Base-by-base conservation (phyloP, 2,888 invertebrate genomes). In the Andrena haemorrhoa region DNA sequence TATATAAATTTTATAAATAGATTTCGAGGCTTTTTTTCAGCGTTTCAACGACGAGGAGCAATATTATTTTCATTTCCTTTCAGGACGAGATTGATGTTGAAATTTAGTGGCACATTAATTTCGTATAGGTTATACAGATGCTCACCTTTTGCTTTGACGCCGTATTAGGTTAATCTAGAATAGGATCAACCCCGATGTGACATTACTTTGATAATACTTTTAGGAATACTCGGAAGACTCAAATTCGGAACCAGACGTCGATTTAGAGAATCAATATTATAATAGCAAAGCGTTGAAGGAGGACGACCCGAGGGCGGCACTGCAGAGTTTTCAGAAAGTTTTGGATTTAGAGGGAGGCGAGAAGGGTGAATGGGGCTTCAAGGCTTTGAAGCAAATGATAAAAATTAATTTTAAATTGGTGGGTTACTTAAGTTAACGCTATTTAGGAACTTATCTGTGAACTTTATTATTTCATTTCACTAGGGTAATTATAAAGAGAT, bases 281-380 rank as follows among this genome's bases (percentile, higher is more conserved):
- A 99, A 99, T 94, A 99, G 99, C 88, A 99, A 99, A 95, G 98
- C 99, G 0, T 94, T 99, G 69, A 99, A 99, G 93, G 99, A 99
- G 94, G 98, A 98, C 94, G 98, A 99, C 93, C 98, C 99, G 0
- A 96, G 96, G 90, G 97, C 96, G 10, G 99, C 99, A 0, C 94
- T 99, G 81, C 96, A 97, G 83, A 98, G 98, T 89, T 99, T 99
- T 94, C 98, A 98, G 93, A 97, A 98, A 94, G 99, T 99, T 10
- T 94, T 99, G 85, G 99, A 99, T 92, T 95, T 99, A 82, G 99
- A 99, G 94, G 98, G 98, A 56, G 98, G 98, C 0, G 99, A 99
- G 89, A 99, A 99, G 94, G 99, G 99, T 73, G 99, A 99, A 95
- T 99, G 99, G 99, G 99, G 99, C 0, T 99, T 99, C 94, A 99